phyloP scores from a whole-genome alignment of 2,888 invertebrate species.

The Phasia obesa region DNA sequence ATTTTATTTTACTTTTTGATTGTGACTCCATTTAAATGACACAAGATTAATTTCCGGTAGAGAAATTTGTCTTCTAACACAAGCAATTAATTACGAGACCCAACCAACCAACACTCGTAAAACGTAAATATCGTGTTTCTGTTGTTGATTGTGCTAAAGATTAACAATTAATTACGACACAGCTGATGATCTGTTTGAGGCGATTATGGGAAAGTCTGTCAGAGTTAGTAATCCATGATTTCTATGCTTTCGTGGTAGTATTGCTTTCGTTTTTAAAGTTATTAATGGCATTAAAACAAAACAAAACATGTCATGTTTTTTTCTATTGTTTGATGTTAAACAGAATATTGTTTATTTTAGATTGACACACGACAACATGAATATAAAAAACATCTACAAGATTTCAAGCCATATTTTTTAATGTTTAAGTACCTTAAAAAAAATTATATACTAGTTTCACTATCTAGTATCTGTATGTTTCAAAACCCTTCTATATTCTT shows the following conservation, averaged over 20 bases:
- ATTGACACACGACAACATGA: slow-evolving; percentile 29
- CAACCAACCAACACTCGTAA: neutral
- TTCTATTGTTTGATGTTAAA: slow-evolving; percentile 44
- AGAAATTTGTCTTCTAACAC: slow-evolving; percentile 63
- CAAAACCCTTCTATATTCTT: too few relatives aligned
- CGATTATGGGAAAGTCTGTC: neutral
- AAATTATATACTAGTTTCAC: neutral
- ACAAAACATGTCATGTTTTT: slow-evolving; percentile 57
- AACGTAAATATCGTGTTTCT: slow-evolving; percentile 15
- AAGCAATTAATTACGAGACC: slow-evolving; percentile 55
- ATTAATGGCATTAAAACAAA: slow-evolving; percentile 59
- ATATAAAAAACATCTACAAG: slow-evolving; percentile 6
- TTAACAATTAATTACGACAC: slow-evolving; percentile 66
- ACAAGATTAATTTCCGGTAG: slow-evolving; percentile 60
- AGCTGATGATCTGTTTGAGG: slow-evolving; percentile 51
- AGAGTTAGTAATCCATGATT: neutral
- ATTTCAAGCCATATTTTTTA: slow-evolving; percentile 14
- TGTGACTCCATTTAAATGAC: slow-evolving; percentile 24
- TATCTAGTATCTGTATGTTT: too few relatives aligned
- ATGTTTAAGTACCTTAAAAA: slow-evolving; percentile 5
- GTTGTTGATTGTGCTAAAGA: slow-evolving; percentile 49
- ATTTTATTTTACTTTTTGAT: neutral
- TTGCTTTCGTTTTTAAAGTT: slow-evolving; percentile 9
- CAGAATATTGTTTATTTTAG: slow-evolving; percentile 28
- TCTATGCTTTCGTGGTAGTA: neutral